Percentiles rank a stretch among this genome's conserved stretches.
Evolutionary conservation across 1,140 invertebrate genomes (phyloP).

Genomic region (Spodoptera frugiperda): DNA sequence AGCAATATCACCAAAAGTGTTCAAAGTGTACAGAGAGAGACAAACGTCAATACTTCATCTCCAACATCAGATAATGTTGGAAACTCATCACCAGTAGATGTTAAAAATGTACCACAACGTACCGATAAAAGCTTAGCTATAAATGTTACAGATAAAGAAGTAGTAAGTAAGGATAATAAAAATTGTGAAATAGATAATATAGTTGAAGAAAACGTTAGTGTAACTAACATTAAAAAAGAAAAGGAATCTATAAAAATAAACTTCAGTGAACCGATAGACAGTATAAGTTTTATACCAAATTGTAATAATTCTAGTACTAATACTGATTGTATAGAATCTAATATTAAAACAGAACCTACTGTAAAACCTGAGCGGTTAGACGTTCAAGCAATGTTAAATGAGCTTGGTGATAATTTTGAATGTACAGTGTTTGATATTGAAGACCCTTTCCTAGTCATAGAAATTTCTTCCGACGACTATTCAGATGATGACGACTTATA

Average conservation of each 20-base stretch:
- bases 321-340: background rate
- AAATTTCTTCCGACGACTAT: slow-evolving; percentile 61
- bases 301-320: background rate
- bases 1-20: too few relatives aligned
- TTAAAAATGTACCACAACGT: too few relatives aligned
- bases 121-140: too few relatives aligned
- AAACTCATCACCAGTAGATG: too few relatives aligned
- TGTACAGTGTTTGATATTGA: slow-evolving; percentile 58
- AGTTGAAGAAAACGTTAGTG: too few relatives aligned
- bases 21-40: too few relatives aligned
- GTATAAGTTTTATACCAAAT: background rate
- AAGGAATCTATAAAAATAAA: background rate
- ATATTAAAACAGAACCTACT: slow-evolving; percentile 6
- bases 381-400: slow-evolving; percentile 51
- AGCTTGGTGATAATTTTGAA: slow-evolving; percentile 57
- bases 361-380: slow-evolving; percentile 57
- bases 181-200: too few relatives aligned
- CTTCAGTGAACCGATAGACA: background rate
- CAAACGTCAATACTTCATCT: too few relatives aligned
- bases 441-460: slow-evolving; percentile 64
- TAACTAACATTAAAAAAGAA: background rate
- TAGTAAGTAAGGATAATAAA: too few relatives aligned
- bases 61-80: too few relatives aligned
- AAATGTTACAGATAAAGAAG: too few relatives aligned
- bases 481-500: slow-evolving; percentile 39